Evolutionary conservation across 2,113 vertebrate genomes (phyloP), one percentile per base, ranked within the genome.

Genomic region (Mugil cephalus): DNA sequence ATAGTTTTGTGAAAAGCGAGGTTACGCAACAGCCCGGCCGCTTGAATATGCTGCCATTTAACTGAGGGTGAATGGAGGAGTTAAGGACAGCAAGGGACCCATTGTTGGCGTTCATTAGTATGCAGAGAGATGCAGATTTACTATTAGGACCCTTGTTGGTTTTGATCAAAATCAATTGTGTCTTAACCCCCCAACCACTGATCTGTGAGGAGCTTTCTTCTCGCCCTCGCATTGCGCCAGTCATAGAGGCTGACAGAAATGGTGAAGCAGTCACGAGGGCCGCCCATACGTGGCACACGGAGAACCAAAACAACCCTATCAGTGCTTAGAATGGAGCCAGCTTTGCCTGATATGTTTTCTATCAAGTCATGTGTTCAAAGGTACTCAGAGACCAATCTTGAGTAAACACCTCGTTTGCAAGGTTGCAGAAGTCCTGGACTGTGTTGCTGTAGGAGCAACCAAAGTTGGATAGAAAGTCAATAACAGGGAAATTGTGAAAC

Each of bases 21-120:
- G 76, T 93, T 93, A 93, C 68, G 86, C 77, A 93, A 93, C 86
- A 74, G 60, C 52, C 61, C 2, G 36, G 75, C 78, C 77, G 79
- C 77, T 91, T 85, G 81, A 89, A 91, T 74, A 82, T 78, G 79
- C 48, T 74, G 62, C 77, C 64, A 64, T 87, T 89, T 84, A 70
- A 73, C 24, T 74, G 24, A 48, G 70, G 12, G 66, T 80, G 79
- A 83, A 89, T 74, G 80, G 82, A 83, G 74, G 74, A 74, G 71
- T 85, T 84, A 39, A 79, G 81, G 84, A 82, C 59, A 70, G 67
- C 6, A 12, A 64, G 73, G 55, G 77, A 63, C 47, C 68, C 66
- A 85, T 91, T 91, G 88, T 91, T 38, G 24, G 65, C 7, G 1
- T 13, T 54, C 64, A 84, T 90, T 92, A 54, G 68, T 83, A 93